Evolutionary conservation across 23 tunicate genomes (phyloP).

Genomic region (Diplosoma virens): DNA sequence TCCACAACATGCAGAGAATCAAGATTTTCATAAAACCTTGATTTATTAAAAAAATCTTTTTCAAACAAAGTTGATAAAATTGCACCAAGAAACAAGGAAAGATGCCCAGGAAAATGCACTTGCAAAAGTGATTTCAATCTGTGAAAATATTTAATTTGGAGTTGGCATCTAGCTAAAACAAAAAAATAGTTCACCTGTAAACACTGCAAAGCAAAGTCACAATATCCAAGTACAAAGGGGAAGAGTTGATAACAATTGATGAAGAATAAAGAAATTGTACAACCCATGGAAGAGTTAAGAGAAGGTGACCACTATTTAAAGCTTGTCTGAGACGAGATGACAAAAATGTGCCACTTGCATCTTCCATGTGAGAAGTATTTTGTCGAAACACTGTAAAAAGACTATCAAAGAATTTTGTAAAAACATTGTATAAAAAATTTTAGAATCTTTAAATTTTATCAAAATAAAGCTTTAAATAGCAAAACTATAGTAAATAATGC

Average conservation of each 20-base stretch:
- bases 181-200: too few species aligned
- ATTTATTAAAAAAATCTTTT: slow-evolving; percentile 14
- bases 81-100: not conserved
- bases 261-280: slow-evolving; percentile 28
- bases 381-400: not conserved
- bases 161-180: too few species aligned
- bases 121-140: too few species aligned
- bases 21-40: not conserved
- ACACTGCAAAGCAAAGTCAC: not conserved
- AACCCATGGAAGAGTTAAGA: slow-evolving; percentile 43
- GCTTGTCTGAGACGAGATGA: not conserved
- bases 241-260: not conserved
- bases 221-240: not conserved
- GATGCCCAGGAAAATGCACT: not conserved
- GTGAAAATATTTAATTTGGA: too few species aligned
- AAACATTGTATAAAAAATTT: not conserved
- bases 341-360: not conserved
- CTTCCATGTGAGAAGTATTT: slow-evolving; percentile 9
- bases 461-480: too few species aligned
- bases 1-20: not conserved
- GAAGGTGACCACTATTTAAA: slow-evolving; percentile 8
- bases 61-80: slow-evolving; percentile 29
- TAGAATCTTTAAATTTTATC: too few species aligned
- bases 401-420: not conserved
- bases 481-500: too few species aligned